Evolutionary conservation across 2,113 vertebrate species (phyloP).

Genomic region (Actenoides hombroni): DNA sequence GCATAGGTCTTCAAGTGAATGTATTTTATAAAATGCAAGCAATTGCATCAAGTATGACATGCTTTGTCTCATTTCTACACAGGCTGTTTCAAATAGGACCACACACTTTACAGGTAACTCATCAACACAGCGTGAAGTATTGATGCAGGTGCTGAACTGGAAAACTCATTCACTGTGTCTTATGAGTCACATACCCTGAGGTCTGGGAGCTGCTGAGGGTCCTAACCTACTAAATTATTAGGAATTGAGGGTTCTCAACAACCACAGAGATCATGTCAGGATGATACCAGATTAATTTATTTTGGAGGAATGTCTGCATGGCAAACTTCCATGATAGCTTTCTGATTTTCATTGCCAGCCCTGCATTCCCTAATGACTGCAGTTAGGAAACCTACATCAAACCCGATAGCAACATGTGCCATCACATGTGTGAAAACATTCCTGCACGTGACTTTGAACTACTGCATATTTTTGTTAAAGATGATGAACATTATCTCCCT

Average conservation of each 20-base stretch:
- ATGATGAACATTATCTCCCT: neutral
- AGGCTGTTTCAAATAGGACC: neutral
- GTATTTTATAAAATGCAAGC: neutral
- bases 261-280: rapidly evolving
- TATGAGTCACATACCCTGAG: neutral
- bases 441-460: rapidly evolving
- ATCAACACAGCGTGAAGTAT: neutral
- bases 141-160: neutral
- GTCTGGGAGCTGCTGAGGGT: neutral
- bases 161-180: neutral
- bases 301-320: neutral
- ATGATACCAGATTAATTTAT: neutral
- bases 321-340: neutral
- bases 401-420: neutral
- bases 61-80: neutral
- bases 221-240: neutral
- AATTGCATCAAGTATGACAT: neutral
- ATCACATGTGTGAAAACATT: neutral
- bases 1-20: neutral
- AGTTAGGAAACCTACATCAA: neutral
- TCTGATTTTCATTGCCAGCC: neutral
- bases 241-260: neutral
- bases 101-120: neutral
- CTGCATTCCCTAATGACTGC: neutral
- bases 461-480: neutral